Conservation (phyloP, 2,888 invertebrate species). For the Crossocerus cetratus region DNA sequence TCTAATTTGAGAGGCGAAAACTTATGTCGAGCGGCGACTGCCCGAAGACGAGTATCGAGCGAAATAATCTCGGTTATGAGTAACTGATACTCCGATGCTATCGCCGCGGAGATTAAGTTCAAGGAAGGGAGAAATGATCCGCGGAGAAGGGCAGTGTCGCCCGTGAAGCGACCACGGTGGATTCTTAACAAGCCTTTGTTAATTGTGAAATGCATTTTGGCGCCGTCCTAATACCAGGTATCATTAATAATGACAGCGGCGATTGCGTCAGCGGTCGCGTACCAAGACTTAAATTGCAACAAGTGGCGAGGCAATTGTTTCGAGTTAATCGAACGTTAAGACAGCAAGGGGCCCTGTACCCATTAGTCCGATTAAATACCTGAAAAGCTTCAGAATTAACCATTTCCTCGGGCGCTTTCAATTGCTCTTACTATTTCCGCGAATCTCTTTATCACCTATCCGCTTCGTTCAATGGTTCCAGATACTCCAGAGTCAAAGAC, state of each 20-base stretch:
- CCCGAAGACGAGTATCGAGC: background rate
- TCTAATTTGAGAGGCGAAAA: background rate
- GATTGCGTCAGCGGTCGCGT: slow-evolving; percentile 59
- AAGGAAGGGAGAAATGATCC: background rate
- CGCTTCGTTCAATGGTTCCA: no score
- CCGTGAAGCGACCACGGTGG: no score
- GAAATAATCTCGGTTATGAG: background rate
- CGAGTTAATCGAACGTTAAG: slow-evolving; percentile 63
- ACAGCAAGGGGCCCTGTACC: slow-evolving; percentile 48
- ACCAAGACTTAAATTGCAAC: slow-evolving; percentile 64
- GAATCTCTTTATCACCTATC: no score
- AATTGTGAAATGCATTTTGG: slow-evolving; percentile 18
- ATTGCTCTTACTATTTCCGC: no score
- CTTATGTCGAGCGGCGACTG: background rate
- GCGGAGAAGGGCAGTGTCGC: no score
- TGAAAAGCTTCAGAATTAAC: no score
- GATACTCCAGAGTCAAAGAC: no score
- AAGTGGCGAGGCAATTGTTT: slow-evolving; percentile 66
- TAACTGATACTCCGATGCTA: background rate
- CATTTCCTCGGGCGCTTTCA: no score
- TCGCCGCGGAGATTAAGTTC: background rate
- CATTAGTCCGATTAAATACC: no score
- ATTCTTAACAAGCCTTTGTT: background rate
- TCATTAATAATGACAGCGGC: slow-evolving; percentile 53
- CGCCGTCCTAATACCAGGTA: slow-evolving; percentile 22